Evolutionary conservation across 2,888 invertebrate genomes (phyloP).

Genomic region (Rhingia campestris): DNA sequence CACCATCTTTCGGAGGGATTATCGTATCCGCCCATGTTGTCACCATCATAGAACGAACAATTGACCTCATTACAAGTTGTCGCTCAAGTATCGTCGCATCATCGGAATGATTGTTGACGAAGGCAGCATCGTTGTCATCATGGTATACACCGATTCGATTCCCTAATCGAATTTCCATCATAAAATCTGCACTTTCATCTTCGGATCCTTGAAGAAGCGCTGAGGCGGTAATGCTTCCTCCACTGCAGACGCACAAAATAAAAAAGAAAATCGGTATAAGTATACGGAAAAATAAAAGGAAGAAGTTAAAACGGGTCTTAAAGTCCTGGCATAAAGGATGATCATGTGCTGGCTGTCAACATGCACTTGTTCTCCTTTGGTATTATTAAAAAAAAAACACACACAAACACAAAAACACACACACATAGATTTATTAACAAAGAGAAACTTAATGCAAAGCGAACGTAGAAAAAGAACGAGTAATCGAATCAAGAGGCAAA

Average conservation of each 20-base stretch:
- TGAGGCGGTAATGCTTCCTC: slow-evolving; percentile 76
- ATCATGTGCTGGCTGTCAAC: slow-evolving; percentile 18
- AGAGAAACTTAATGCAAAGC: slow-evolving; percentile 15
- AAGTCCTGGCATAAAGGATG: slow-evolving; percentile 23
- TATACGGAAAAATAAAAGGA: neutral
- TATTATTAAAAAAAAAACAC: neutral
- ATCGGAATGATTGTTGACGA: slow-evolving; percentile 45
- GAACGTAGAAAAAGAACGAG: slow-evolving; percentile 16
- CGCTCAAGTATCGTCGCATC: slow-evolving; percentile 74
- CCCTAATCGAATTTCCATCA: slow-evolving; percentile 79
- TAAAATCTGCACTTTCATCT: slow-evolving; percentile 78
- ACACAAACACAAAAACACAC: neutral
- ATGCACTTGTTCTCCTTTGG: slow-evolving; percentile 5
- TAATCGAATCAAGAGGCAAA: slow-evolving; percentile 60
- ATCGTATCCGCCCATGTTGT: slow-evolving; percentile 71
- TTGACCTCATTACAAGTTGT: slow-evolving; percentile 77
- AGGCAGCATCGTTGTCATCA: slow-evolving; percentile 40
- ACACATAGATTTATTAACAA: neutral
- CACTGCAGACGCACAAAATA: slow-evolving; percentile 53
- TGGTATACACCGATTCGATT: slow-evolving; percentile 63
- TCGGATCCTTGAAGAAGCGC: slow-evolving; percentile 77
- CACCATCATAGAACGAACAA: slow-evolving; percentile 76
- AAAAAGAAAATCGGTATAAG: slow-evolving; percentile 9
- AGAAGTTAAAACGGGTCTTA: slow-evolving; percentile 23
- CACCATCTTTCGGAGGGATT: neutral